Conservation (phyloP, 53 echinoderm and acorn worm species). For the Actinopyga echinites region DNA sequence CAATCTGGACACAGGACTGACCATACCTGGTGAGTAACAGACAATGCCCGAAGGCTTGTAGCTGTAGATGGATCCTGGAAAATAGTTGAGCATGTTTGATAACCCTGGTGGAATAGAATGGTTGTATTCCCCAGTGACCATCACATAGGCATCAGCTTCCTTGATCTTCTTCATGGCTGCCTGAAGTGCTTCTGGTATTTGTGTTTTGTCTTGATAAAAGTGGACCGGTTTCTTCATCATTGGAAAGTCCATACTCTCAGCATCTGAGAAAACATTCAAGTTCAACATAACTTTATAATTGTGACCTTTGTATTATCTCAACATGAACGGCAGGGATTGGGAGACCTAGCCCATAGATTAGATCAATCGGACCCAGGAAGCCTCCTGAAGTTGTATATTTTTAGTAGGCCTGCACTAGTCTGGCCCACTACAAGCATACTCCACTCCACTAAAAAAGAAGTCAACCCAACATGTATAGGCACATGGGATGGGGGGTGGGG, state of each 20-base stretch:
- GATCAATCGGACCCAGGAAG: no score
- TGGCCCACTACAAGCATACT: no score
- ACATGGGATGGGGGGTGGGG: no score
- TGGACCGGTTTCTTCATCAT: constrained; percentile 75
- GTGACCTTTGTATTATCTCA: background rate
- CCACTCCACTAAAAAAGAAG: no score
- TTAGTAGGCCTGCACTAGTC: no score
- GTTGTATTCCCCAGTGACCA: constrained; percentile 93
- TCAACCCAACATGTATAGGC: no score
- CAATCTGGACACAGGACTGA: no score
- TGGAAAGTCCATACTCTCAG: constrained; percentile 70
- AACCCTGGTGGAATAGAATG: constrained; percentile 94
- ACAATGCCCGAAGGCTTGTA: constrained; percentile 97
- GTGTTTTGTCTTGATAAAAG: constrained; percentile 66
- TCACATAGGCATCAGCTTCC: constrained; percentile 81
- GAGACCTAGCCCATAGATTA: no score
- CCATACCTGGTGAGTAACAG: constrained; percentile 92
- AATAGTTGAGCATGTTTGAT: constrained; percentile 85
- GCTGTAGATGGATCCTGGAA: constrained; percentile 69
- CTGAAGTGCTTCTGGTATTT: constrained; percentile 59
- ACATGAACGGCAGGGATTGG: no score
- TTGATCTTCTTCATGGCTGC: constrained; percentile 63
- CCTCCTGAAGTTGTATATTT: no score
- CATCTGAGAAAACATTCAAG: constrained; percentile 44
- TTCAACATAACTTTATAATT: background rate